Evolutionary conservation across 2,113 vertebrate species (phyloP), one percentile per base, ranked within the genome.

Genomic region (Mastomys natalensis): DNA sequence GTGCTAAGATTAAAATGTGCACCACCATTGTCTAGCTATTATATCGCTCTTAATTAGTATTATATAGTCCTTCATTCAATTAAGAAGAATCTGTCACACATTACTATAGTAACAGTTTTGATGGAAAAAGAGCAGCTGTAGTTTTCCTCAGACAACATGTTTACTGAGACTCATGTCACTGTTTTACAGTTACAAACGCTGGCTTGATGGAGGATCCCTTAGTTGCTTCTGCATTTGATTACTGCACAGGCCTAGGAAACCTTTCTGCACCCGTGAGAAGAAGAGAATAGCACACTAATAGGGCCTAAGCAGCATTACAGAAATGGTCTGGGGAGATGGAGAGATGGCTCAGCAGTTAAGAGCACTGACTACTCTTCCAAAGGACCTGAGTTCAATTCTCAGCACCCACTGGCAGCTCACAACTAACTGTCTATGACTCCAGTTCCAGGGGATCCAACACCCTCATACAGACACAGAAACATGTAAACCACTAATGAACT

Each of bases 61-160:
- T 34, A 68, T 5, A 68, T 13, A 43, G 19, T 89, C 70, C 43
- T 80, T 68, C 81, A 60, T 80, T 73, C 40, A 40, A 21, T 68
- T 94, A 68, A 64, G 94, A 89, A 95, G 81, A 64, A 51, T 55
- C 84, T 24, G 43, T 77, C 12, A 51, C 55, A 40, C 7, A 62
- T 43, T 58, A 34, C 43, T n/a, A 29, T 62, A 24, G 31, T 64
- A 64, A n/a, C 40, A 34, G 86, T 87, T 89, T 45, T 81, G 24
- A 84, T 89, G 6, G 22, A 4, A 66, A 62, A 55, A 64, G 90
- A 62, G 21, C 6, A 13, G 0, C 12, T 82, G 3, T 85, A 31
- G 53, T 96, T 90, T 91, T 82, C 55, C 74, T 24, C 68, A 94
- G 87, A 73, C 11, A n/a, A 88, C 81, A 19, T 48, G 34, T 87